Conservation (phyloP, 2,113 vertebrate genomes). For the Typhlomys cinereus region DNA sequence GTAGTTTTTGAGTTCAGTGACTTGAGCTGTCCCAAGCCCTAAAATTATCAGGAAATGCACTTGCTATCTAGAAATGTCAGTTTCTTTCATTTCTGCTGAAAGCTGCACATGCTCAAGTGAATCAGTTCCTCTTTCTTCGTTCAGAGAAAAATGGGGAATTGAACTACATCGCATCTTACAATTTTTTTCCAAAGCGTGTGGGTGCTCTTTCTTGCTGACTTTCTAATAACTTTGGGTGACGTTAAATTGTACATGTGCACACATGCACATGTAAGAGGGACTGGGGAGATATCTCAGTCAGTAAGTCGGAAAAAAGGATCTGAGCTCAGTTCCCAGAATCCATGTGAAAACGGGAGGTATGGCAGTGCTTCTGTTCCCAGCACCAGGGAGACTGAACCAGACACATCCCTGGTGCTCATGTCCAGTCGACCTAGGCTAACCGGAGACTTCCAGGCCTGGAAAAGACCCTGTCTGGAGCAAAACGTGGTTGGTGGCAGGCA, state of each 20-base stretch:
- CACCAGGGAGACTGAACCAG: background rate
- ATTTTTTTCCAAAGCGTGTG: accelerated
- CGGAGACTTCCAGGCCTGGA: background rate
- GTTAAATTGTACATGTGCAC: background rate
- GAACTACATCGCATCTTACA: accelerated
- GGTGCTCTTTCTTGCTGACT: background rate
- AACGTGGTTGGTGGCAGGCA: too few relatives aligned
- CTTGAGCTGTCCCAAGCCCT: conserved; percentile 80
- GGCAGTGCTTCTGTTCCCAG: background rate
- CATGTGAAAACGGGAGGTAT: background rate
- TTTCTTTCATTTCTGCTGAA: background rate
- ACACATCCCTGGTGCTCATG: background rate
- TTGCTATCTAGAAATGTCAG: conserved; percentile 78
- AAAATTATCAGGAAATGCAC: conserved; percentile 81
- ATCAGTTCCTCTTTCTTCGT: background rate
- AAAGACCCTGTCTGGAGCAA: background rate
- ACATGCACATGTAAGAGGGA: background rate
- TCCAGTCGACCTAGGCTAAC: background rate
- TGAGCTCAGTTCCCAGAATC: background rate
- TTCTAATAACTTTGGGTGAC: background rate
- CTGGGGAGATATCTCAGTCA: background rate
- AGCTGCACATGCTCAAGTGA: background rate
- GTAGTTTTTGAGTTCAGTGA: conserved; percentile 82
- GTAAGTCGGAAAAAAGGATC: background rate
- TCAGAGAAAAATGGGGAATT: background rate